Conservation (phyloP, 2,113 vertebrate species). For the Caranx melampygus region DNA sequence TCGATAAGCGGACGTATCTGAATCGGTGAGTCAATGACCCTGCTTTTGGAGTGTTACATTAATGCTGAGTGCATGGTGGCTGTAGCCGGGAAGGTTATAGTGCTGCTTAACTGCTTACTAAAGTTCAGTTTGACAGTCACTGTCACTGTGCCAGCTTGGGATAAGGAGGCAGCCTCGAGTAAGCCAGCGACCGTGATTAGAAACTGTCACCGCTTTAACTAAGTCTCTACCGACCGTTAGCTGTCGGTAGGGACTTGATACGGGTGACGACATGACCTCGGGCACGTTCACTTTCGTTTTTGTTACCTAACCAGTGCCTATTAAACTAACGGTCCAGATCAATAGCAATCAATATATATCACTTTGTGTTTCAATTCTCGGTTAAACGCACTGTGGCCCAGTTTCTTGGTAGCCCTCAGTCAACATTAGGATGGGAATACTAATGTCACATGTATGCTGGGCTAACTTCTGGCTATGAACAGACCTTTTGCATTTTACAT, state of each 20-base stretch:
- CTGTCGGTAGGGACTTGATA: background rate
- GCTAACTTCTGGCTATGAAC: background rate
- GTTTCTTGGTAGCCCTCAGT: too few species aligned
- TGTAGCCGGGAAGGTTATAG: too few species aligned
- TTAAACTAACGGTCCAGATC: background rate
- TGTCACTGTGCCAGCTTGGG: background rate
- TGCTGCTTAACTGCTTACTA: slow-evolving; percentile 10
- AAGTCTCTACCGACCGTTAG: background rate
- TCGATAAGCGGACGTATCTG: slow-evolving; percentile 20
- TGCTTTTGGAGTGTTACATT: background rate
- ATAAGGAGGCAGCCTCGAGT: background rate
- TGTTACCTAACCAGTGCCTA: background rate
- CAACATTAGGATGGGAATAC: too few species aligned
- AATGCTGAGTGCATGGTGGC: background rate
- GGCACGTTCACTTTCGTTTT: background rate
- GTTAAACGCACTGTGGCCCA: too few species aligned
- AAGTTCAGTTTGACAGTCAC: background rate
- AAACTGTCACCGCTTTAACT: background rate
- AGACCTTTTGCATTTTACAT: background rate
- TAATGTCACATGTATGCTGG: too few species aligned
- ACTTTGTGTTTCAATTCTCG: too few species aligned
- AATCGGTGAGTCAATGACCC: slow-evolving; percentile 25
- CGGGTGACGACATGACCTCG: background rate
- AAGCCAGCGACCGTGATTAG: background rate
- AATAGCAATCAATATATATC: too few species aligned